Percentiles rank a stretch among this genome's conserved stretches.
These are phyloP conservation scores for Callimico goeldii DNA, from an alignment of 2,797 vertebrate genomes.

Conservation along the genomic window DNA sequence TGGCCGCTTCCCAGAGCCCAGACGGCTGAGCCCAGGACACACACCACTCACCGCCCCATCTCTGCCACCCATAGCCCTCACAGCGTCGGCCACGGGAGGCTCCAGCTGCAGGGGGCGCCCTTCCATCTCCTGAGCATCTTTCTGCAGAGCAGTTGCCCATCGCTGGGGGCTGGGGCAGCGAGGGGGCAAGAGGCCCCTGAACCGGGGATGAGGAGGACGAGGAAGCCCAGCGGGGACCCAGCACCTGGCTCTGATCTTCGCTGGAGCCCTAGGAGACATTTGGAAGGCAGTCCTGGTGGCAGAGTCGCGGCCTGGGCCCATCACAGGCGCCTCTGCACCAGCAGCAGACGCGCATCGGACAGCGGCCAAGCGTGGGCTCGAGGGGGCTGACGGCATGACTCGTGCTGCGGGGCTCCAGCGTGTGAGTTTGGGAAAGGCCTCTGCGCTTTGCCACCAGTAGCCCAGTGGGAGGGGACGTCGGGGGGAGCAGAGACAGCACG, in stretches of 20 bases:
- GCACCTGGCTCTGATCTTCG: too few species aligned
- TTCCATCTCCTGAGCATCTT: background rate
- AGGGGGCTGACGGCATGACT: background rate
- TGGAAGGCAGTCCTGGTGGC: background rate
- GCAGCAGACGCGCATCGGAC: background rate
- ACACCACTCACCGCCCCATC: rapidly evolving
- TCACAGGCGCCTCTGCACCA: background rate
- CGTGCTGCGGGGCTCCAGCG: background rate
- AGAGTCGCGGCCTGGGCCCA: background rate
- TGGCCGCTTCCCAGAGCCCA: rapidly evolving
- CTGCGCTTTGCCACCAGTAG: background rate
- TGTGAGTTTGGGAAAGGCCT: background rate
- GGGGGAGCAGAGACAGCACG: rapidly evolving
- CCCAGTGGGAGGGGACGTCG: rapidly evolving
- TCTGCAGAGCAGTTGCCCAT: rapidly evolving
- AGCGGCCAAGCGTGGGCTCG: rapidly evolving
- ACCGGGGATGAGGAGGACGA: background rate
- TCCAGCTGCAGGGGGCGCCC: background rate
- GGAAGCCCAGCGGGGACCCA: too few species aligned
- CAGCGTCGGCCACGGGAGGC: background rate
- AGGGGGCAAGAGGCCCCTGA: background rate
- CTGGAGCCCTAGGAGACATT: background rate
- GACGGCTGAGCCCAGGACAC: background rate
- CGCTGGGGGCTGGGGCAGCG: background rate
- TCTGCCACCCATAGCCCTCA: background rate